phyloP scores from a whole-genome alignment of 1,140 invertebrate genomes.

The Platyscapa corneri region DNA sequence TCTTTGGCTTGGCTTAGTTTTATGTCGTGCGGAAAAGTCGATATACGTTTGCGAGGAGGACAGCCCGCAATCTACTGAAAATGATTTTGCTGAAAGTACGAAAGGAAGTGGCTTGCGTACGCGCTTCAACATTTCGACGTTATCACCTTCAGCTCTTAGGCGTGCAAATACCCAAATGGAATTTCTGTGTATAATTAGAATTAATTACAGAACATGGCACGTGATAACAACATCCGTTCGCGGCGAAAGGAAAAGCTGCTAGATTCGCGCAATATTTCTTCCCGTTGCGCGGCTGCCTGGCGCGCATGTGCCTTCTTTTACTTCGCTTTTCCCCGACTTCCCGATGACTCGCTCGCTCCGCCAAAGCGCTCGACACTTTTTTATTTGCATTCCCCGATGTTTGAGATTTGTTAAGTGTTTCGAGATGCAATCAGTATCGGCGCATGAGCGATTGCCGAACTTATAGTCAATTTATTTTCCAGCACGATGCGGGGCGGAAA shows the following conservation, averaged over 20 bases:
- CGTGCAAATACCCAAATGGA: slow-evolving; percentile 10
- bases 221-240: not conserved
- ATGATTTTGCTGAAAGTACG: slow-evolving; percentile 24
- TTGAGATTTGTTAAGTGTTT: slow-evolving; percentile 12
- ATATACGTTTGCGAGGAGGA: slow-evolving; percentile 9
- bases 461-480: slow-evolving; percentile 18
- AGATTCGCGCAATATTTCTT: slow-evolving; percentile 9
- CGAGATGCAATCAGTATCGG: not conserved
- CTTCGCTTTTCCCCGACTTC: not conserved
- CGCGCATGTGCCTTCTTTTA: slow-evolving; percentile 2
- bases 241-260: not conserved
- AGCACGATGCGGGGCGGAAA: not conserved
- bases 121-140: not conserved
- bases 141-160: slow-evolving; percentile 14
- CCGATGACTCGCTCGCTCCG: not conserved
- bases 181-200: slow-evolving; percentile 26
- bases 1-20: slow-evolving; percentile 51
- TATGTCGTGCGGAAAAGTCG: slow-evolving; percentile 50
- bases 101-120: slow-evolving; percentile 25
- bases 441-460: slow-evolving; percentile 7
- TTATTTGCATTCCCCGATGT: slow-evolving; percentile 5
- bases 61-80: not conserved
- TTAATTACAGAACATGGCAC: slow-evolving; percentile 13
- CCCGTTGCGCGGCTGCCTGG: not conserved
- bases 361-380: not conserved